Percentiles rank a stretch among this genome's conserved stretches.
phyloP scores from a whole-genome alignment of 2,888 invertebrate species.

The Pandemis corylana region DNA sequence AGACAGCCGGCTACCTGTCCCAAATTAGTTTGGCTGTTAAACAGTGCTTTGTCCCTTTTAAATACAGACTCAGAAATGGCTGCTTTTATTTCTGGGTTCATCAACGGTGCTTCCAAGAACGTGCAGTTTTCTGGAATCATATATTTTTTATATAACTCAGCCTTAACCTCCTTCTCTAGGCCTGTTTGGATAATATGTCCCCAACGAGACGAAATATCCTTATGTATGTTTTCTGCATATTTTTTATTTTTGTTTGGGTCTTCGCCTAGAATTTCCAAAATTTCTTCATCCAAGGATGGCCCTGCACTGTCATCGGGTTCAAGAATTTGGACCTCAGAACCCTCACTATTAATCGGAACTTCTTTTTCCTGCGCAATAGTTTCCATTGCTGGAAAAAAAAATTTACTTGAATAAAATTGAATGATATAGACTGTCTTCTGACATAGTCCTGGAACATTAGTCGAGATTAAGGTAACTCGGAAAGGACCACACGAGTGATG shows the following conservation, averaged over 20 bases:
- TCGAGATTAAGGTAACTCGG: no score
- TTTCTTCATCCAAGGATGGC: not conserved
- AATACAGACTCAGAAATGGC: not conserved
- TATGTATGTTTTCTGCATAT: not conserved
- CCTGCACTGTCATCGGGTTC: constrained; percentile 11
- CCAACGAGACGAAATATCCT: not conserved
- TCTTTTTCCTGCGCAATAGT: not conserved
- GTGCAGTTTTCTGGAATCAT: not conserved
- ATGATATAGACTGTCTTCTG: not conserved
- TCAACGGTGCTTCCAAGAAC: not conserved
- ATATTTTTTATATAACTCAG: not conserved
- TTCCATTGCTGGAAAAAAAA: not conserved
- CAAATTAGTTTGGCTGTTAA: not conserved
- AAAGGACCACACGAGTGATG: no score
- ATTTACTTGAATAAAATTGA: not conserved
- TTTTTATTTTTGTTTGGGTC: not conserved
- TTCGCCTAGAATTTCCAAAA: not conserved
- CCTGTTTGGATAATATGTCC: not conserved
- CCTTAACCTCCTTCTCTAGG: not conserved
- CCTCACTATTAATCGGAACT: not conserved
- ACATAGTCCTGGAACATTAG: no score
- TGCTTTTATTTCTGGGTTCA: not conserved
- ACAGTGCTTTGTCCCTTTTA: not conserved
- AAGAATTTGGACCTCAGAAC: not conserved
- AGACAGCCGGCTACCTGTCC: not conserved